Conservation (phyloP, 2,888 invertebrate species). For the Agrypnus murinus region DNA sequence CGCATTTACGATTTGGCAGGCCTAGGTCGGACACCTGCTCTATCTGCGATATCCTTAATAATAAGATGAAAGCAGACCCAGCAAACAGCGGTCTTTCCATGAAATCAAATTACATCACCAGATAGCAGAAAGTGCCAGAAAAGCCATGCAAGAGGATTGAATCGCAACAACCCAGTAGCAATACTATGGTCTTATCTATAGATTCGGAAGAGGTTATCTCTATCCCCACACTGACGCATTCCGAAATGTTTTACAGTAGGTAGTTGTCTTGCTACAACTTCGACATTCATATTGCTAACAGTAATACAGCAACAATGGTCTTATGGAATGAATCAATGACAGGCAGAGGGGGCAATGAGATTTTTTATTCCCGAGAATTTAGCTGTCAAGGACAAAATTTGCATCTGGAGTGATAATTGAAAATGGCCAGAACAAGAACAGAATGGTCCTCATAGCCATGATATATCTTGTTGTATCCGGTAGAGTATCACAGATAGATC, state of each 20-base stretch:
- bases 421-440: neutral
- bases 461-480: conserved; percentile 29
- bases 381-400: conserved; percentile 14
- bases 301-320: conserved; percentile 16
- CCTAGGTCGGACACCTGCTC: neutral
- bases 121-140: neutral
- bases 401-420: neutral
- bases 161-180: neutral
- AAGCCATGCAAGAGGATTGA: too few relatives aligned
- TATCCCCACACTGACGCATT: neutral
- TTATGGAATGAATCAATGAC: conserved; percentile 29
- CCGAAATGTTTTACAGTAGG: neutral
- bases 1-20: neutral
- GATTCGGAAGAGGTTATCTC: neutral
- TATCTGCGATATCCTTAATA: neutral
- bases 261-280: neutral
- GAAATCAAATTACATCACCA: neutral
- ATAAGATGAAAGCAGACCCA: too few relatives aligned
- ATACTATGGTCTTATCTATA: neutral
- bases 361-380: conserved; percentile 12
- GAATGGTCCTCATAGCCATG: conserved; percentile 3
- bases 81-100: neutral
- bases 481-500: conserved; percentile 28
- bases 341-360: conserved; percentile 33
- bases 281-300: neutral